phyloP scores from a whole-genome alignment of 2,888 invertebrate species.

The Drosophila leonis region DNA sequence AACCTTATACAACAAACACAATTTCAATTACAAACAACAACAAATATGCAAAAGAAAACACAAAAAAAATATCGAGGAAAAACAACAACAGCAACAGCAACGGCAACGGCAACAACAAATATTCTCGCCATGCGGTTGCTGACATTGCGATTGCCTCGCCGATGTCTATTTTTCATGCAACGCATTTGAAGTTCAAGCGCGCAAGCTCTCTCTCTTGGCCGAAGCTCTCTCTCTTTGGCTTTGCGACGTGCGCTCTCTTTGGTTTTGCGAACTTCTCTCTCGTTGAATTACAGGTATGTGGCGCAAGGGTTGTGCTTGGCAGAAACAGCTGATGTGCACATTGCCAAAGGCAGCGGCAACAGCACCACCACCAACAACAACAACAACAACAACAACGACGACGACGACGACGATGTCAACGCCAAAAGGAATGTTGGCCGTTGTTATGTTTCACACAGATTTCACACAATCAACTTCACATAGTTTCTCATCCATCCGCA shows the following conservation, averaged over 20 bases:
- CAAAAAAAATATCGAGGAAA: constrained; percentile 28
- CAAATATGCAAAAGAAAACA: constrained; percentile 22
- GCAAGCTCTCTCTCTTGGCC: constrained; percentile 58
- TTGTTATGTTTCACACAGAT: constrained; percentile 41
- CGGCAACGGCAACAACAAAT: constrained; percentile 25
- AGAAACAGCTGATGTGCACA: constrained; percentile 61
- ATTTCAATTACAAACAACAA: constrained; percentile 46
- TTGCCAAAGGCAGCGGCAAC: constrained; percentile 30
- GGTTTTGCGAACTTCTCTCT: constrained; percentile 12
- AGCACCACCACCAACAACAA: too few relatives aligned
- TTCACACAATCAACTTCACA: constrained; percentile 43
- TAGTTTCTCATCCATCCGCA: constrained; percentile 28
- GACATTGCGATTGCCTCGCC: constrained; percentile 56
- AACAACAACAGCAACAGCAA: constrained; percentile 1
- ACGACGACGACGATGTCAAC: constrained; percentile 2
- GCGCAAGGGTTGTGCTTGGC: constrained; percentile 52
- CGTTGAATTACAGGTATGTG: constrained; percentile 46
- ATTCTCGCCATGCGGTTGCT: constrained; percentile 54
- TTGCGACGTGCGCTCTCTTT: constrained; percentile 20
- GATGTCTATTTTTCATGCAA: constrained; percentile 47
- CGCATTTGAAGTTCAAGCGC: constrained; percentile 79
- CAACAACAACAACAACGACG: too few relatives aligned
- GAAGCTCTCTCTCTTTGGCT: constrained; percentile 35
- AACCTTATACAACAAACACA: constrained; percentile 52
- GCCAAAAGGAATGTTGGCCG: constrained; percentile 39